Conservation (phyloP, 2,888 invertebrate genomes). For the Nowickia ferox region DNA sequence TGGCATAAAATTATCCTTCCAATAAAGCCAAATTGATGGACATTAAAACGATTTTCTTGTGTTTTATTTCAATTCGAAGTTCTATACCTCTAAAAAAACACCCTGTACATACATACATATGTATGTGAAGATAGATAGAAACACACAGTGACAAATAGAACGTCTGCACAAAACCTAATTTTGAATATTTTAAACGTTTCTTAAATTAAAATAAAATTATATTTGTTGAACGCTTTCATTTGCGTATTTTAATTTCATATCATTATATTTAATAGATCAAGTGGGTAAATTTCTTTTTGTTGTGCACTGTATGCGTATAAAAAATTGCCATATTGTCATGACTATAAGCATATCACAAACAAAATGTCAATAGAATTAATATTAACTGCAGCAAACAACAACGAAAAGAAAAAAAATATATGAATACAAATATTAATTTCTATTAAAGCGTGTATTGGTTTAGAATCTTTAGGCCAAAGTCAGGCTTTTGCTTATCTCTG, state of each 20-base stretch:
- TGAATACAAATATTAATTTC: slow-evolving; percentile 14
- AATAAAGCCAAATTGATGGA: not conserved
- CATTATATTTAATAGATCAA: not conserved
- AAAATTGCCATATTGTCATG: slow-evolving; percentile 21
- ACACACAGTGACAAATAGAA: too few relatives aligned
- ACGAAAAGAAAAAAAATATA: not conserved
- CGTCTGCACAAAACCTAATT: too few relatives aligned
- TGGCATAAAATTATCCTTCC: too few relatives aligned
- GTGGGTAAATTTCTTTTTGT: not conserved
- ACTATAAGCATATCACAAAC: slow-evolving; percentile 29
- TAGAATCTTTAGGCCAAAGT: slow-evolving; percentile 26
- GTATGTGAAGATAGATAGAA: too few relatives aligned
- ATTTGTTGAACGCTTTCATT: too few relatives aligned
- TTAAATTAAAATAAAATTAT: too few relatives aligned
- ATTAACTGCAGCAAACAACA: slow-evolving; percentile 45
- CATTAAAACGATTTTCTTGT: too few relatives aligned
- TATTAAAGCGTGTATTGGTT: slow-evolving; percentile 23
- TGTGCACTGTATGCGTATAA: not conserved
- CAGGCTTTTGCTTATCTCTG: too few relatives aligned
- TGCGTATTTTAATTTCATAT: too few relatives aligned
- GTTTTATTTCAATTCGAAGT: not conserved
- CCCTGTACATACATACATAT: not conserved
- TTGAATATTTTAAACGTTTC: too few relatives aligned
- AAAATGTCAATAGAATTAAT: slow-evolving; percentile 63
- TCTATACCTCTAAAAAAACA: not conserved